These are phyloP conservation scores for Melanotaenia maccullochi DNA, from an alignment of 2,797 vertebrate species.

Conservation along the genomic window DNA sequence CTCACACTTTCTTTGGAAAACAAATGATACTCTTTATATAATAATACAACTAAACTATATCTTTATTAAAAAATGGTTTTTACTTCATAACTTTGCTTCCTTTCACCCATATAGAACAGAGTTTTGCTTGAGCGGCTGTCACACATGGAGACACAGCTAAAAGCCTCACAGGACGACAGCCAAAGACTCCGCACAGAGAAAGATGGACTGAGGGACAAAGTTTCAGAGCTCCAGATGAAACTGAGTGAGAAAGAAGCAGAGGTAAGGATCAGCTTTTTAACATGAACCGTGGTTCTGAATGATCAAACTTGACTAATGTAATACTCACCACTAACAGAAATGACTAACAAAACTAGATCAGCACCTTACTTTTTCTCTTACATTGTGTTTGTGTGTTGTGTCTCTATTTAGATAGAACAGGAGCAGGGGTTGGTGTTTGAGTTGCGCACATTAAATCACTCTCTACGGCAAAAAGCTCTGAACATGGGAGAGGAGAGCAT, in stretches of 20 bases:
- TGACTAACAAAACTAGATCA: conserved; percentile 27
- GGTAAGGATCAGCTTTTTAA: conserved; percentile 65
- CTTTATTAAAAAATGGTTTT: neutral
- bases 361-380: conserved; percentile 13
- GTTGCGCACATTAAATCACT: conserved; percentile 82
- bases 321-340: conserved; percentile 32
- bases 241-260: conserved; percentile 80
- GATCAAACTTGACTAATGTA: neutral
- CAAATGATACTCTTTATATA: neutral
- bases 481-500: conserved; percentile 78
- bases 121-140: conserved; percentile 77
- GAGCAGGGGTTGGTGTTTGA: conserved; percentile 85
- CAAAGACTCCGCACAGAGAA: conserved; percentile 73
- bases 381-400: conserved; percentile 32
- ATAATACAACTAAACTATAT: neutral
- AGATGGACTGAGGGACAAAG: conserved; percentile 71
- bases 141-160: conserved; percentile 73
- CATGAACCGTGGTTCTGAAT: neutral
- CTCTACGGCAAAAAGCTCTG: conserved; percentile 79
- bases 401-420: conserved; percentile 80
- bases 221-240: conserved; percentile 72
- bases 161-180: conserved; percentile 73
- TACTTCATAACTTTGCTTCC: neutral
- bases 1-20: neutral
- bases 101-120: conserved; percentile 69